These are phyloP conservation scores for Aselliscus stoliczkanus DNA, from an alignment of 2,797 vertebrate genomes.

Conservation along the genomic window DNA sequence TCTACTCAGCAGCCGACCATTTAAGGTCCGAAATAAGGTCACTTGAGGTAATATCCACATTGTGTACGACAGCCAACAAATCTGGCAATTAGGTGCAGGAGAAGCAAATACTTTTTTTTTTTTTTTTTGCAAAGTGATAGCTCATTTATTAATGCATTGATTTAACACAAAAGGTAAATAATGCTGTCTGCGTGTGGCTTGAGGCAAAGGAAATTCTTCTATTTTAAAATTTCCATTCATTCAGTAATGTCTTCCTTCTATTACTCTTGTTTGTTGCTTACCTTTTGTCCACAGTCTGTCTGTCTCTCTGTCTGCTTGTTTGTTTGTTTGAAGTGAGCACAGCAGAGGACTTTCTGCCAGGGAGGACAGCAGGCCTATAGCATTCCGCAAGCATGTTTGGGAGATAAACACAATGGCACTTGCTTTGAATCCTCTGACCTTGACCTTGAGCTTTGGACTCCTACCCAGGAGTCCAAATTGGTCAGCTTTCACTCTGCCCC, in stretches of 20 bases:
- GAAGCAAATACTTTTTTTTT: neutral
- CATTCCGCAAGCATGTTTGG: neutral
- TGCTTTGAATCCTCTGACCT: neutral
- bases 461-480: neutral
- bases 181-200: neutral
- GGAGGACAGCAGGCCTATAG: neutral
- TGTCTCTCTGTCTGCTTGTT: neutral
- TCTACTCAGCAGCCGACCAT: neutral
- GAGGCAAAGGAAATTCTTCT: slow-evolving; percentile 15
- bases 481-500: neutral
- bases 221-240: slow-evolving; percentile 46
- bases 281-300: neutral
- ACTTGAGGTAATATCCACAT: neutral
- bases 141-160: slow-evolving; percentile 53
- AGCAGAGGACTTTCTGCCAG: neutral
- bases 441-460: neutral
- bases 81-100: slow-evolving; percentile 17
- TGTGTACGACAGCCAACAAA: slow-evolving; percentile 25
- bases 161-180: slow-evolving; percentile 42
- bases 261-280: neutral
- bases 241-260: neutral
- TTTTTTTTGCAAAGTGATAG: neutral
- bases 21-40: neutral
- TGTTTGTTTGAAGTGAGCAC: neutral
- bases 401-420: accelerated